These are phyloP conservation scores for Centruroides sculpturatus DNA, from an alignment of 1,140 invertebrate genomes.

Conservation along the genomic window DNA sequence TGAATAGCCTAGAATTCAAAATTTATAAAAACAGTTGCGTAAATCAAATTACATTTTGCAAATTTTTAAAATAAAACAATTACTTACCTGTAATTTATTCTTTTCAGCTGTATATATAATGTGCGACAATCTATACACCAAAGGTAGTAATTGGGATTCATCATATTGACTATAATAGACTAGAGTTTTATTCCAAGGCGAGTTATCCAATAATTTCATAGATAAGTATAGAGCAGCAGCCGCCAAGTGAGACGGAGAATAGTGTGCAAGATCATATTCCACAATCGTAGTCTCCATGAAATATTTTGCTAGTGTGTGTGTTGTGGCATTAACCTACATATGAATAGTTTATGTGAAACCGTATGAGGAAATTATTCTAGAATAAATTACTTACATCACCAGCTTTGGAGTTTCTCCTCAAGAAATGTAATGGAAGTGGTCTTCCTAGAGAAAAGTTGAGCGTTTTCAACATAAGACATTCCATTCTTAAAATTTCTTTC, in stretches of 20 bases:
- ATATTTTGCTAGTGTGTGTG: conserved; percentile 84
- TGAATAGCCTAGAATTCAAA: conserved; percentile 30
- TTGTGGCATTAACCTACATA: conserved; percentile 41
- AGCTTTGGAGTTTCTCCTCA: conserved; percentile 64
- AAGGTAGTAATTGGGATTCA: conserved; percentile 27
- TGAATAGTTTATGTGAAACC: too few species aligned
- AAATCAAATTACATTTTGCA: neutral
- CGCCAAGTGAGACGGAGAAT: conserved; percentile 63
- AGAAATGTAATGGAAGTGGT: conserved; percentile 74
- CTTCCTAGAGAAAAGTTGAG: conserved; percentile 67
- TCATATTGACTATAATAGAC: conserved; percentile 34
- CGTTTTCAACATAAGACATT: conserved; percentile 43
- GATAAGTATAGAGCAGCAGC: conserved; percentile 57
- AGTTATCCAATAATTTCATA: conserved; percentile 29
- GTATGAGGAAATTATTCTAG: neutral
- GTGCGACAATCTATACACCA: conserved; percentile 29
- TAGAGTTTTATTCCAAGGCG: conserved; percentile 32
- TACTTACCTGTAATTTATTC: conserved; percentile 25
- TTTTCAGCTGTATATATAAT: conserved; percentile 30
- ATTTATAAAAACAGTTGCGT: neutral
- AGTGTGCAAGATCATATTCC: conserved; percentile 65
- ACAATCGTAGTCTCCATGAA: conserved; percentile 72
- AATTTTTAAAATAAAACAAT: conserved; percentile 1
- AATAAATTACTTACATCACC: conserved; percentile 37
- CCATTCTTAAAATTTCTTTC: conserved; percentile 66